Percentiles rank a stretch among this genome's conserved stretches.
Evolutionary conservation across 2,113 vertebrate genomes (phyloP).

Genomic region (Nibea albiflora): DNA sequence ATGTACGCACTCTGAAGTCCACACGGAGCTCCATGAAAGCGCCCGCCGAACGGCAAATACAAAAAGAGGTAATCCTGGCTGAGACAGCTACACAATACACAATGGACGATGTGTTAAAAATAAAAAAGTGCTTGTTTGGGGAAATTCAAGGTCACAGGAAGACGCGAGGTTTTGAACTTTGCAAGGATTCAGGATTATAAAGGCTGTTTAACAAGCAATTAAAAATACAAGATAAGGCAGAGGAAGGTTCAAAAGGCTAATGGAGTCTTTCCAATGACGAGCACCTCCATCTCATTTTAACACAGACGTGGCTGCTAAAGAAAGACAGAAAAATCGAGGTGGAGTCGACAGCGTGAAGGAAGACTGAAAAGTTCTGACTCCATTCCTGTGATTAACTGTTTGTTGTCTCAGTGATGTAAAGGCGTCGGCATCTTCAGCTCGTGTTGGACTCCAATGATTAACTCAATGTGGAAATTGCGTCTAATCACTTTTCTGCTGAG

Average conservation of each 20-base stretch:
- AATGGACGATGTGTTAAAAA: not conserved
- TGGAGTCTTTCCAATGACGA: slow-evolving; percentile 39
- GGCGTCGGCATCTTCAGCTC: not conserved
- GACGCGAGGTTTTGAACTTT: slow-evolving; percentile 39
- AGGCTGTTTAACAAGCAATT: slow-evolving; percentile 51
- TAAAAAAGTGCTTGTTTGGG: slow-evolving; percentile 9
- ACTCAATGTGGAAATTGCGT: not conserved
- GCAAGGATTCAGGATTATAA: slow-evolving; percentile 11
- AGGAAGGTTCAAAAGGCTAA: slow-evolving; percentile 52
- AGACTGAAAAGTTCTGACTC: no score
- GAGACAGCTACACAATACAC: slow-evolving; percentile 48
- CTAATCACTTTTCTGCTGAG: not conserved
- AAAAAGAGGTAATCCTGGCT: slow-evolving; percentile 49
- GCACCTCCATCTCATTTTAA: slow-evolving; percentile 35
- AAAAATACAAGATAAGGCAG: slow-evolving; percentile 53
- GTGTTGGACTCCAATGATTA: not conserved
- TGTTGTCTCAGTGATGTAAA: no score
- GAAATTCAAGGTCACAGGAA: slow-evolving; percentile 56
- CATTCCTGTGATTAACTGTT: no score
- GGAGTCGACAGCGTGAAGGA: not conserved
- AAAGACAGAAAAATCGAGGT: not conserved
- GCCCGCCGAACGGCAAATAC: slow-evolving; percentile 53
- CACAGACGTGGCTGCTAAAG: not conserved
- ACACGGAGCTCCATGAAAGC: slow-evolving; percentile 55
- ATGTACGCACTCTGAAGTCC: slow-evolving; percentile 64